Conservation (phyloP, 2,888 invertebrate genomes). For the Cancer borealis region DNA sequence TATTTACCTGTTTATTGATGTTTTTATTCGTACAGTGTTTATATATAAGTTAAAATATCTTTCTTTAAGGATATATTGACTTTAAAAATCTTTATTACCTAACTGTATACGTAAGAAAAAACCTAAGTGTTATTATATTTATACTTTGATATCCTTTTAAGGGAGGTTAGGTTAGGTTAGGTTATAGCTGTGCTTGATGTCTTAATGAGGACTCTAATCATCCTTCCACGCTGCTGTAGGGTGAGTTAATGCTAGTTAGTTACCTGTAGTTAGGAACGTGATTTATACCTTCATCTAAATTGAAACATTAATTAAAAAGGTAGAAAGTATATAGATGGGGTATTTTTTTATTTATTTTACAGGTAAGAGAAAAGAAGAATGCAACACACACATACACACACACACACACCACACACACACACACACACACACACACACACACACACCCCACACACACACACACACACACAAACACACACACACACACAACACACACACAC, state of each 20-base stretch:
- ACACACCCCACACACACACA: constrained; percentile 3
- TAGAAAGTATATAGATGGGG: background rate
- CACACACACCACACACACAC: constrained; percentile 16
- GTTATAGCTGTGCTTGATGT: background rate
- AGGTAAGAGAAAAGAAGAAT: background rate
- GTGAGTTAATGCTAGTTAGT: background rate
- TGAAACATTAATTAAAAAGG: background rate
- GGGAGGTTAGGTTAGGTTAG: background rate
- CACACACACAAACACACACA: background rate
- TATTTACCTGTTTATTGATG: background rate
- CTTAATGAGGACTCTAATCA: background rate
- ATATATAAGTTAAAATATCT: background rate
- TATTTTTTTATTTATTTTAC: background rate
- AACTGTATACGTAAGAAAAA: too few relatives aligned
- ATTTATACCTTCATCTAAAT: constrained; percentile 3
- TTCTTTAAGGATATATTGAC: background rate
- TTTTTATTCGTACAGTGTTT: background rate
- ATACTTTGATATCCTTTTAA: background rate
- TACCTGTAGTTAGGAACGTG: background rate
- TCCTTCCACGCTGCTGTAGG: background rate
- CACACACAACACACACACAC: background rate
- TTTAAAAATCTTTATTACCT: background rate
- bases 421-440: background rate
- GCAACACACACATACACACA: background rate
- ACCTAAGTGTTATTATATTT: too few relatives aligned